phyloP scores from a whole-genome alignment of 2,113 vertebrate species.

The Amblyopsis rosae region DNA sequence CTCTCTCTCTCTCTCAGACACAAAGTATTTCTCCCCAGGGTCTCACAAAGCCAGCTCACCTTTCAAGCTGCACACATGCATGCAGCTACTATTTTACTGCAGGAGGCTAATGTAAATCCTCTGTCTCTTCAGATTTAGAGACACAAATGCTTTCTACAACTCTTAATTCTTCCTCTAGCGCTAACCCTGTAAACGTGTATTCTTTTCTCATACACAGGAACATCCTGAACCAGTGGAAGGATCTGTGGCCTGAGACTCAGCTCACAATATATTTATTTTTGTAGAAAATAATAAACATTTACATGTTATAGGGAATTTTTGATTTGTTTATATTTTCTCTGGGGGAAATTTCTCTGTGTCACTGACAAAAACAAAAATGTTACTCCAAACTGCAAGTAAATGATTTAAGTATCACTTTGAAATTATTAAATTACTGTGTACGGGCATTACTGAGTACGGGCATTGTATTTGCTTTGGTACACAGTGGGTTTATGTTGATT shows the following conservation, averaged over 20 bases:
- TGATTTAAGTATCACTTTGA: too few species aligned
- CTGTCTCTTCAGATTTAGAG: background rate
- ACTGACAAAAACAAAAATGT: too few species aligned
- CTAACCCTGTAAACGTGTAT: constrained; percentile 27
- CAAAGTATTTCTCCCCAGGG: background rate
- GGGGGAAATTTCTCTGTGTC: too few species aligned
- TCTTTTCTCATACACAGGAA: background rate
- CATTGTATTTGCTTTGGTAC: too few species aligned
- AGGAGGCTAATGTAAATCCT: constrained; percentile 11
- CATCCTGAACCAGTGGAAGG: constrained; percentile 8
- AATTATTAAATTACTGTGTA: too few species aligned
- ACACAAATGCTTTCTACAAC: background rate
- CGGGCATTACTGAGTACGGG: too few species aligned
- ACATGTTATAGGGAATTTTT: too few species aligned
- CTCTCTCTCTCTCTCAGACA: constrained; percentile 7
- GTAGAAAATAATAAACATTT: too few species aligned
- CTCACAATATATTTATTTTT: too few species aligned
- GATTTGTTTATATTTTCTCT: too few species aligned
- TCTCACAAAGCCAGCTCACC: background rate
- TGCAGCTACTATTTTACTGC: background rate
- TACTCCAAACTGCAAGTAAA: too few species aligned
- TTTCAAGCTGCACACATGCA: background rate
- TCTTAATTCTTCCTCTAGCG: background rate
- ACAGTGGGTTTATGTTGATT: too few species aligned
- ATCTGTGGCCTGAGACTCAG: background rate